Evolutionary conservation across 1,140 invertebrate genomes (phyloP), one percentile per base, ranked within the genome.

Genomic region (Drosophila tsacasi): DNA sequence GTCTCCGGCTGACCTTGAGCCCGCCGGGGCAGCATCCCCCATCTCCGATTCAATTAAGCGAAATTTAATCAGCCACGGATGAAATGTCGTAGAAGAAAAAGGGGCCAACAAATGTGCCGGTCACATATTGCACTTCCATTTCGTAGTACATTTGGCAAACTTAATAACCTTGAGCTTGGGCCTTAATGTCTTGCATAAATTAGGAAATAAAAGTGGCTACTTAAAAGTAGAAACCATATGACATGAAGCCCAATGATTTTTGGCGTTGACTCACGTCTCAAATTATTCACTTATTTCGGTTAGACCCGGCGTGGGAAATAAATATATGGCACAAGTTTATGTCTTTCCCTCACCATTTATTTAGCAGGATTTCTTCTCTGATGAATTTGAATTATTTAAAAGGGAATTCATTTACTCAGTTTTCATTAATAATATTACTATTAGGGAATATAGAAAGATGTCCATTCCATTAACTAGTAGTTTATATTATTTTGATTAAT

Each of bases 11-110:
- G 52, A 49, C 35, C 61, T 69, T 67, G 40, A 73, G 69, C 17
- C 52, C 57, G 55, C 37, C 59, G 13, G 30, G 47, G 13, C 12
- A 39, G 35, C 23, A 19, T 49, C 39, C 47, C 35, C 49, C 50
- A 32, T 52, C 39, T 39, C 46, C 58, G 37, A 50, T 30, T 30
- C 66, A 35, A 76, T 80, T 64, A 81, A 63, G 55, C 71, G 62
- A 78, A 72, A 87, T 75, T 78, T 81, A 87, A 89, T 77, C 84
- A 87, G 75, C 62, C 39, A 40, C 21, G 35, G 27, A 61, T 44
- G 57, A 77, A 77, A 76, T 67, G 73, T 61, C 55, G 17, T 35
- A 57, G 21, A 69, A 78, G 25, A 60, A 78, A 52, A 30, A 49
- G 55, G 23, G 61, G 23, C 25, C 37, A 55, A 32, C 57, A 55